phyloP scores from a whole-genome alignment of 2,113 vertebrate genomes.

The Greenwoodochromis staneri region DNA sequence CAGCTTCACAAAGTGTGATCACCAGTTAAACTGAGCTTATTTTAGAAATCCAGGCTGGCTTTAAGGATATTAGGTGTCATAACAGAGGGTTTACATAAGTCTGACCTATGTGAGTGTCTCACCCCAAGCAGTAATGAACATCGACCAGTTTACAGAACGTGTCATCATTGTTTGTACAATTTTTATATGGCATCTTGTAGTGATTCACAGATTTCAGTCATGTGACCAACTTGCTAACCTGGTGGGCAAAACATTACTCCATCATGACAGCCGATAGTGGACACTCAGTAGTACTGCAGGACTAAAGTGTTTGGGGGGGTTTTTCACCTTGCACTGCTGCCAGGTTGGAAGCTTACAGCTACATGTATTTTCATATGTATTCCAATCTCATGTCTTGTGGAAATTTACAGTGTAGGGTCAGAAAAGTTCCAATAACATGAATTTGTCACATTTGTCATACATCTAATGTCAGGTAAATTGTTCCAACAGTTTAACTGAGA shows the following conservation, averaged over 20 bases:
- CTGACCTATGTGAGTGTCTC: neutral
- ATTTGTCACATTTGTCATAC: neutral
- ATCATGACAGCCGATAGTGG: neutral
- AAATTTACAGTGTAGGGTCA: neutral
- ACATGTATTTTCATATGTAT: neutral
- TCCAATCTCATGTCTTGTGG: neutral
- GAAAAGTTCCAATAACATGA: neutral
- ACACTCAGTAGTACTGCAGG: neutral
- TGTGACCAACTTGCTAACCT: neutral
- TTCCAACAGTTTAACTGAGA: neutral
- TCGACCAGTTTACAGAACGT: accelerated
- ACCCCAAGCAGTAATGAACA: neutral
- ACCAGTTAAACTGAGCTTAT: neutral
- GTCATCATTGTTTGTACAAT: neutral
- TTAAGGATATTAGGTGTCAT: neutral
- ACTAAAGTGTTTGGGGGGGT: accelerated
- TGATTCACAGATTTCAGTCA: neutral
- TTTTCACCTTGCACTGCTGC: neutral
- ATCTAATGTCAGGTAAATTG: neutral
- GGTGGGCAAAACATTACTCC: neutral
- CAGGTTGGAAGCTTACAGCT: neutral
- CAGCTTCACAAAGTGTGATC: neutral
- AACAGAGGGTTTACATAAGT: neutral
- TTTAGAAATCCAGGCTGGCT: neutral
- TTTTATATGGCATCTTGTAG: neutral